Conservation (phyloP, 1,140 invertebrate species). For the Eurosta solidaginis region DNA sequence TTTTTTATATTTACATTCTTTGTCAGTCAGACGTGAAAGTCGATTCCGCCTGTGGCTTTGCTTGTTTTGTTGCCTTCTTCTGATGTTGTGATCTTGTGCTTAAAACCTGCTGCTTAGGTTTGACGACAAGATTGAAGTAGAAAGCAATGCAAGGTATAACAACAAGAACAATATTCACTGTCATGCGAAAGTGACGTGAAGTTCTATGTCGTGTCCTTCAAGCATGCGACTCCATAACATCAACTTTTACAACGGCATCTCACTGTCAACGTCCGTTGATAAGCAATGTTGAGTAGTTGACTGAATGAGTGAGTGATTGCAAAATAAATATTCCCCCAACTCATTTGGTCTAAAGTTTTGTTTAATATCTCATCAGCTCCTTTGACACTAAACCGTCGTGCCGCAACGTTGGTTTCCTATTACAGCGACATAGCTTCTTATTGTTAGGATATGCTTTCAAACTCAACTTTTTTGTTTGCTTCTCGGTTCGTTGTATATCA, state of each 20-base stretch:
- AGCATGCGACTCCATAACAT: not conserved
- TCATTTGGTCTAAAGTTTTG: not conserved
- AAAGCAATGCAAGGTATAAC: not conserved
- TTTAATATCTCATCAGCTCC: not conserved
- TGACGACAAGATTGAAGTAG: not conserved
- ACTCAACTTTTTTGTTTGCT: not conserved
- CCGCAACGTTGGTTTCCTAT: not conserved
- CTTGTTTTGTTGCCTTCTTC: not conserved
- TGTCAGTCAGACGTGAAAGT: not conserved
- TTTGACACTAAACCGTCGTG: not conserved
- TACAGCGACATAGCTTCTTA: not conserved
- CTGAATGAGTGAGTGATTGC: conserved; percentile 18
- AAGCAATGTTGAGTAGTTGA: conserved; percentile 8
- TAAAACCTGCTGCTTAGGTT: not conserved
- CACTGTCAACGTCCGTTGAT: conserved; percentile 12
- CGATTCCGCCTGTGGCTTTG: not conserved
- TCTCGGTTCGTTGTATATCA: not conserved
- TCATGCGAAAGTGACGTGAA: not conserved
- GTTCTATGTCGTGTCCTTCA: not conserved
- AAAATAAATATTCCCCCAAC: not conserved
- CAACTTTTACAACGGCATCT: conserved; percentile 3
- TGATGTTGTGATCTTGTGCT: not conserved
- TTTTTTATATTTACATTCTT: not conserved
- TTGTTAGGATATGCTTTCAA: not conserved
- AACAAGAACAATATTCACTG: not conserved